phyloP scores from a whole-genome alignment of 2,888 invertebrate species.

The Gasteruption jaculator region DNA sequence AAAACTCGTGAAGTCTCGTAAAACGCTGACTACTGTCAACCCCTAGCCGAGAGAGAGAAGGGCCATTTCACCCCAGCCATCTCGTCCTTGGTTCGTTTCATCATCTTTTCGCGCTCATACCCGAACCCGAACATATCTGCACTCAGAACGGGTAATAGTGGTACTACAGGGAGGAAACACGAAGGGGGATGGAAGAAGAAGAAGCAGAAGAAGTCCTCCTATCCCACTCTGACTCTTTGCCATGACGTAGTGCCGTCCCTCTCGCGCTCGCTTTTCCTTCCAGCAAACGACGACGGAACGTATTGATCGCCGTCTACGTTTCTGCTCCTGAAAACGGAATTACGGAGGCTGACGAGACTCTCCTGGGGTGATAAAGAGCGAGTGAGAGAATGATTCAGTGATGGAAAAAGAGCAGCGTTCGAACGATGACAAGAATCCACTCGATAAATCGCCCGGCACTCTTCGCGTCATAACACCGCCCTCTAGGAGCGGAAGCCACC shows the following conservation, averaged over 20 bases:
- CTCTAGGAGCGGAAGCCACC: constrained; percentile 32
- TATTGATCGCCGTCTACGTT: constrained; percentile 50
- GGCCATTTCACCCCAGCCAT: constrained; percentile 35
- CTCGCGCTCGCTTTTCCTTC: too few species aligned
- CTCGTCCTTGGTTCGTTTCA: constrained; percentile 37
- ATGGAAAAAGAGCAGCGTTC: constrained; percentile 5
- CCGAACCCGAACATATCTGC: constrained; percentile 31
- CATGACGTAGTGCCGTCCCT: too few species aligned
- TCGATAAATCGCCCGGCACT: constrained; percentile 39
- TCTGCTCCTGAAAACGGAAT: constrained; percentile 31
- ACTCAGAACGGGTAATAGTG: constrained; percentile 20
- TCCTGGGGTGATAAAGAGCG: too few species aligned
- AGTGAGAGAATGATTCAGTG: too few species aligned
- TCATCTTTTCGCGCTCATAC: constrained; percentile 47
- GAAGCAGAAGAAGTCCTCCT: constrained; percentile 10
- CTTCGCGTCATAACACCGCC: constrained; percentile 35
- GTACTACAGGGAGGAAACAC: constrained; percentile 12
- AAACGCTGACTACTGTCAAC: constrained; percentile 37
- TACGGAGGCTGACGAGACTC: constrained; percentile 30
- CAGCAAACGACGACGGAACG: too few species aligned
- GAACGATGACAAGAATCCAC: constrained; percentile 22
- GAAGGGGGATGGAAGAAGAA: constrained; percentile 4
- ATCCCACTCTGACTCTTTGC: too few species aligned
- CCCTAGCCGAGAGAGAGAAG: constrained; percentile 26
- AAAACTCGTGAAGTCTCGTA: constrained; percentile 35